Percentiles rank a stretch among this genome's conserved stretches.
Evolutionary conservation across 2,113 vertebrate species (phyloP).

Genomic region (Odontophorus gujanensis): DNA sequence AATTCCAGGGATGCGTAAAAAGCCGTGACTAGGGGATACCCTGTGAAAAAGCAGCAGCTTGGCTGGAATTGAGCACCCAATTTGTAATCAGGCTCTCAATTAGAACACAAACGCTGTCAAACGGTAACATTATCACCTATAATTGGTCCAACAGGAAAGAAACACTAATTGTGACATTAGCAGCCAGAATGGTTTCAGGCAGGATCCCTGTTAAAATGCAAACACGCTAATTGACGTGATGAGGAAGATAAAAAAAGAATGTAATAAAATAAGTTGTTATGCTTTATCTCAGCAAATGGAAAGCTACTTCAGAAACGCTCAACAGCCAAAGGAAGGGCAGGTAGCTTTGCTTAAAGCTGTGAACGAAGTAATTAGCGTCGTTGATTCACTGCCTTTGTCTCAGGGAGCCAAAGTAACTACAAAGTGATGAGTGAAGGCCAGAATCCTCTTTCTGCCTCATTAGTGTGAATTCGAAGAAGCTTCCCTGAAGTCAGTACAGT

Average conservation of each 20-base stretch:
- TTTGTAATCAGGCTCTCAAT: slow-evolving; percentile 71
- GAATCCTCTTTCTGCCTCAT: slow-evolving; percentile 60
- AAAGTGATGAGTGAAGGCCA: slow-evolving; percentile 9
- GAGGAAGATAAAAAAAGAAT: slow-evolving; percentile 17
- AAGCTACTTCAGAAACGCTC: slow-evolving; percentile 44
- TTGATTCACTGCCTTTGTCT: slow-evolving; percentile 59
- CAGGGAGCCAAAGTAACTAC: slow-evolving; percentile 22
- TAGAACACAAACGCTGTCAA: slow-evolving; percentile 71
- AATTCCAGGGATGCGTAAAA: slow-evolving; percentile 8
- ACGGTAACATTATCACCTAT: slow-evolving; percentile 73
- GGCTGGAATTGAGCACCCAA: slow-evolving; percentile 36
- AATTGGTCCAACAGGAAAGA: slow-evolving; percentile 73
- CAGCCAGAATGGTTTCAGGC: slow-evolving; percentile 57
- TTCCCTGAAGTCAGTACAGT: slow-evolving; percentile 7
- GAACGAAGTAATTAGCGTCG: slow-evolving; percentile 48
- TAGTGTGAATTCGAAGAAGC: slow-evolving; percentile 53
- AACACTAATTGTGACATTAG: slow-evolving; percentile 73
- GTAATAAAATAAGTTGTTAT: slow-evolving; percentile 52
- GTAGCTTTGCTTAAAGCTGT: slow-evolving; percentile 26
- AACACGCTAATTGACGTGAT: slow-evolving; percentile 66
- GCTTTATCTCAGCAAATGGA: slow-evolving; percentile 43
- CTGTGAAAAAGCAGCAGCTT: slow-evolving; percentile 38
- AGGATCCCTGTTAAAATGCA: slow-evolving; percentile 62
- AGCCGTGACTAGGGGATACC: slow-evolving; percentile 7
- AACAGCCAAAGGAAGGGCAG: slow-evolving; percentile 34